These are phyloP conservation scores for Nyctibius grandis DNA, from an alignment of 2,797 vertebrate genomes.

Conservation along the genomic window DNA sequence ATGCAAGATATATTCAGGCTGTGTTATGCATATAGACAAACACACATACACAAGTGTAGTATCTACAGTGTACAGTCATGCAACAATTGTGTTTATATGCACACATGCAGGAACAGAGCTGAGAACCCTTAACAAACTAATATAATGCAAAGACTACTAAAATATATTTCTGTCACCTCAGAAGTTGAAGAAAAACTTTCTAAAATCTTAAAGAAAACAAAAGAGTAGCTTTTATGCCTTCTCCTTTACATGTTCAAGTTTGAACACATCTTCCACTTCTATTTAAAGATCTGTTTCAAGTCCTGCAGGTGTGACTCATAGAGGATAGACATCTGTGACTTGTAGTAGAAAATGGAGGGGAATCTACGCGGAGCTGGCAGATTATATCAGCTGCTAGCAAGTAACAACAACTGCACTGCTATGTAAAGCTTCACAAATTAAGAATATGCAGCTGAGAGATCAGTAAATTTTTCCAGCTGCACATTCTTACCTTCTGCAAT, in stretches of 20 bases:
- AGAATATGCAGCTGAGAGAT: constrained; percentile 44
- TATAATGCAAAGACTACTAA: neutral
- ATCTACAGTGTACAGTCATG: neutral
- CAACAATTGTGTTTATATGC: neutral
- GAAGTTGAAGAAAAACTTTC: neutral
- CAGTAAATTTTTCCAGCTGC: constrained; percentile 57
- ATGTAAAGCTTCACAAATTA: constrained; percentile 48
- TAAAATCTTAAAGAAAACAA: constrained; percentile 21
- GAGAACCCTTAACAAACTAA: neutral
- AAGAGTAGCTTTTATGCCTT: neutral
- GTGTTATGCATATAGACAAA: fast-evolving
- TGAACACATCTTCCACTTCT: constrained; percentile 58
- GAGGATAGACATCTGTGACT: constrained; percentile 66
- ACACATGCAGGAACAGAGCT: neutral
- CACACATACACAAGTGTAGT: neutral
- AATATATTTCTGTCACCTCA: neutral
- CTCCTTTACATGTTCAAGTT: constrained; percentile 42
- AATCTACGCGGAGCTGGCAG: constrained; percentile 54
- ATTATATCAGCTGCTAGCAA: constrained; percentile 59
- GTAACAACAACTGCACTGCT: constrained; percentile 30
- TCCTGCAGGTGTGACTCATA: constrained; percentile 67
- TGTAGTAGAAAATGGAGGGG: constrained; percentile 40
- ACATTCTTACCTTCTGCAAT: constrained; percentile 2
- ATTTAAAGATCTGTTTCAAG: constrained; percentile 50
- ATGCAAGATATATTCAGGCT: neutral